Percentiles rank a stretch among this genome's conserved stretches.
Conservation (phyloP, 2,113 vertebrate species). For the Formicarius rufipectus region DNA sequence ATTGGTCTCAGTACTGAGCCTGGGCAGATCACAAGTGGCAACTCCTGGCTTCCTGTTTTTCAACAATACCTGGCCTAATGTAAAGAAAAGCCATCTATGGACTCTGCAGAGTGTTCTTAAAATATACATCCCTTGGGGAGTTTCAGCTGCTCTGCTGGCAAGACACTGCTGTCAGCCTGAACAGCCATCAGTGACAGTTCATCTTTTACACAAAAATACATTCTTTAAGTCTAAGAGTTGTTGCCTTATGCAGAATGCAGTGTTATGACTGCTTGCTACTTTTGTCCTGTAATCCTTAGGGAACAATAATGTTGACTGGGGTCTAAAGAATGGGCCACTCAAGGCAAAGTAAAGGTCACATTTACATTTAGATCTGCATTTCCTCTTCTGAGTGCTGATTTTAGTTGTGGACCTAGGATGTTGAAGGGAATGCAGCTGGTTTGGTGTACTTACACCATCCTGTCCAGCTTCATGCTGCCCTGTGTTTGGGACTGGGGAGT, state of each 20-base stretch:
- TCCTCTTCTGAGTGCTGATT: neutral
- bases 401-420: neutral
- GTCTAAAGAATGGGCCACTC: neutral
- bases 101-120: neutral
- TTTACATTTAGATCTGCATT: neutral
- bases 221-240: neutral
- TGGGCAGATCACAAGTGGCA: neutral
- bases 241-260: neutral
- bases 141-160: neutral
- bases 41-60: neutral
- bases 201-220: neutral
- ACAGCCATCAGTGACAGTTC: neutral
- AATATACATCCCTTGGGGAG: neutral
- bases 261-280: neutral
- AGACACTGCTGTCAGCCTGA: neutral
- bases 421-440: neutral
- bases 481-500: accelerated
- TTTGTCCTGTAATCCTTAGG: neutral
- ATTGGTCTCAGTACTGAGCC: neutral
- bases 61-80: accelerated
- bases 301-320: neutral
- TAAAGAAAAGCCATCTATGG: neutral
- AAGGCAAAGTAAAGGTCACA: neutral
- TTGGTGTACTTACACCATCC: neutral
- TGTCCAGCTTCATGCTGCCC: neutral